These are phyloP conservation scores for Meleagris gallopavo DNA, from an alignment of 2,113 vertebrate genomes.

Conservation along the genomic window DNA sequence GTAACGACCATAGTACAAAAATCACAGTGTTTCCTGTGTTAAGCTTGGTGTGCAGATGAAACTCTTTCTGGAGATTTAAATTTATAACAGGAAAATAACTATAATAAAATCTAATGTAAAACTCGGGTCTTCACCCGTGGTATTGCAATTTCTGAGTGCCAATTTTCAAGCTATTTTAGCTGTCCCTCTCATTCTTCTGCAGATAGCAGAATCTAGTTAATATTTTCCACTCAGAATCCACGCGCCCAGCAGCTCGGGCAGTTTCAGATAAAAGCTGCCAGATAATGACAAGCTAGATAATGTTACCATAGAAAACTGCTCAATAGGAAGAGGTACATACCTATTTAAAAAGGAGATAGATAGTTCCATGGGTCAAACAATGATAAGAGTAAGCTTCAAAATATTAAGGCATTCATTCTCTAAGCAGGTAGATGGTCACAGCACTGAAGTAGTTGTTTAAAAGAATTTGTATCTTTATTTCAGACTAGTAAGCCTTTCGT, in stretches of 20 bases:
- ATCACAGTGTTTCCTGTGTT: background rate
- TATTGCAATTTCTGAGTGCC: background rate
- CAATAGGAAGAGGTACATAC: background rate
- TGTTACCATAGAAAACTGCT: background rate
- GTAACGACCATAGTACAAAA: background rate
- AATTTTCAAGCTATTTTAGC: background rate
- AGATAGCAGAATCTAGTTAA: conserved; percentile 31
- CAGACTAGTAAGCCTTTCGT: background rate
- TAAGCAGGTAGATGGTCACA: background rate
- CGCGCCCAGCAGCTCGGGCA: background rate
- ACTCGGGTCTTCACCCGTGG: background rate
- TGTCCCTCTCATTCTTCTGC: conserved; percentile 18
- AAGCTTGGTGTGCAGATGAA: background rate
- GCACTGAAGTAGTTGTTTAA: background rate
- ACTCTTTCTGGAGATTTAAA: background rate
- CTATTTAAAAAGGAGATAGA: background rate
- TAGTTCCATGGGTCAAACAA: background rate
- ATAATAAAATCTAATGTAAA: background rate
- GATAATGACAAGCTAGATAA: background rate
- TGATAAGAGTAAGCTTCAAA: background rate
- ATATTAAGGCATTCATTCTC: background rate
- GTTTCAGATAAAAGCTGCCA: background rate
- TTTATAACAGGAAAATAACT: background rate
- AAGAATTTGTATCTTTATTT: background rate
- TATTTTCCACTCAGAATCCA: conserved; percentile 37